Percentiles rank a stretch among this genome's conserved stretches.
Conservation (phyloP, 2,113 vertebrate species). For the Aphyosemion australe region DNA sequence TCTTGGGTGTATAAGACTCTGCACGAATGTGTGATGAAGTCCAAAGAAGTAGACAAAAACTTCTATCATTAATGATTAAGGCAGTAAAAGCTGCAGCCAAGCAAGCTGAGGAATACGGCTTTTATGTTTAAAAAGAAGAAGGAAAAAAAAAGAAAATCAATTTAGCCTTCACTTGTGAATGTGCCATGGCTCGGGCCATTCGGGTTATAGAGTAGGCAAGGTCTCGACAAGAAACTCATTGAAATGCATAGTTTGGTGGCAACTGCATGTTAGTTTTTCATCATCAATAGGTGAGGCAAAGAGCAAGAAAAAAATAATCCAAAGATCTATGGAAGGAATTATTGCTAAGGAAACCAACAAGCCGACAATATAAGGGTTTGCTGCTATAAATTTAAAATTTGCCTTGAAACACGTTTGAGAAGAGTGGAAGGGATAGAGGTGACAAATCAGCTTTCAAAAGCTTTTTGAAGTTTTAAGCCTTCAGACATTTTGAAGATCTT, state of each 20-base stretch:
- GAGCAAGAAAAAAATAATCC: slow-evolving; percentile 72
- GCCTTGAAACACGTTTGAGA: slow-evolving; percentile 28
- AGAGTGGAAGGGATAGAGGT: slow-evolving; percentile 18
- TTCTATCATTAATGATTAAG: slow-evolving; percentile 41
- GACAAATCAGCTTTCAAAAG: slow-evolving; percentile 38
- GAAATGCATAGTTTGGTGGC: slow-evolving; percentile 75
- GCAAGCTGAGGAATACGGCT: slow-evolving; percentile 47
- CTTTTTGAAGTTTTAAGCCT: slow-evolving; percentile 24
- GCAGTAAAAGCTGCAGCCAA: slow-evolving; percentile 38
- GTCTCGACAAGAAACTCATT: slow-evolving; percentile 77
- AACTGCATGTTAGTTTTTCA: slow-evolving; percentile 70
- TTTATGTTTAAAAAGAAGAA: slow-evolving; percentile 11
- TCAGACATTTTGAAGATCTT: slow-evolving; percentile 22
- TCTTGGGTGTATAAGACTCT: neutral
- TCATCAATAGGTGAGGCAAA: slow-evolving; percentile 71
- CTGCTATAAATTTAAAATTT: slow-evolving; percentile 34
- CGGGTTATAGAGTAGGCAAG: slow-evolving; percentile 67
- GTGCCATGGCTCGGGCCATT: slow-evolving; percentile 57
- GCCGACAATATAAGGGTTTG: slow-evolving; percentile 31
- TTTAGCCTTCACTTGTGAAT: slow-evolving; percentile 52
- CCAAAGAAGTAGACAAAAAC: slow-evolving; percentile 44
- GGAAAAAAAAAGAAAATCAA: slow-evolving; percentile 49
- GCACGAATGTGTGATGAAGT: slow-evolving; percentile 8
- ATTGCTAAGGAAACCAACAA: slow-evolving; percentile 51
- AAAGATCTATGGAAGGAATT: slow-evolving; percentile 68